Evolutionary conservation across 2,797 vertebrate species (phyloP).

Genomic region (Onychomys leucogaster): DNA sequence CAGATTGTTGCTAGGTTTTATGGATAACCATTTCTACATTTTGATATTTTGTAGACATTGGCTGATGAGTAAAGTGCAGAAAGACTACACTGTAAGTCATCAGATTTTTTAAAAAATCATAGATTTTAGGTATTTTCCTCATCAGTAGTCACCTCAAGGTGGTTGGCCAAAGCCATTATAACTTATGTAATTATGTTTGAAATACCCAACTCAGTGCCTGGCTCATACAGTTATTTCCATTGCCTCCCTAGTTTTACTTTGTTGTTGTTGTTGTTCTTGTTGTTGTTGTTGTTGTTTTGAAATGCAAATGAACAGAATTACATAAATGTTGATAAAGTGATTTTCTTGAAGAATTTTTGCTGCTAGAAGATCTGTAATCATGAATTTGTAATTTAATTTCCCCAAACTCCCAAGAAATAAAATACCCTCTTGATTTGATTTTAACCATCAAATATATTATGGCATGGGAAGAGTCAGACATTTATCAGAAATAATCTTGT

Average conservation of each 20-base stretch:
- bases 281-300: not conserved
- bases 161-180: slow-evolving; percentile 37
- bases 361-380: slow-evolving; percentile 10
- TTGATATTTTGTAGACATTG: slow-evolving; percentile 57
- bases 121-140: not conserved
- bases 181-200: slow-evolving; percentile 40
- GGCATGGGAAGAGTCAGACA: slow-evolving; percentile 27
- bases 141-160: not conserved
- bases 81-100: slow-evolving; percentile 46
- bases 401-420: not conserved
- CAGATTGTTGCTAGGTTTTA: slow-evolving; percentile 14
- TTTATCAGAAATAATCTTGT: slow-evolving; percentile 44
- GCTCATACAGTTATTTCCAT: slow-evolving; percentile 62
- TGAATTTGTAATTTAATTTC: slow-evolving; percentile 31
- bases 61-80: not conserved
- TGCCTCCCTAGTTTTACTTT: slow-evolving; percentile 34
- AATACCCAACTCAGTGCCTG: slow-evolving; percentile 65
- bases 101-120: not conserved
- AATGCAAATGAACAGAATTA: slow-evolving; percentile 32
- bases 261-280: not conserved
- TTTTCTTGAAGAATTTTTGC: slow-evolving; percentile 56
- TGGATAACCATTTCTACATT: slow-evolving; percentile 6
- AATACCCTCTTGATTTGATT: slow-evolving; percentile 42
- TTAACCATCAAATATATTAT: slow-evolving; percentile 46
- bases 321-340: not conserved